Base-by-base conservation (phyloP, 92 coral and sea anemone genomes). In the Parazoanthus swiftii region DNA sequence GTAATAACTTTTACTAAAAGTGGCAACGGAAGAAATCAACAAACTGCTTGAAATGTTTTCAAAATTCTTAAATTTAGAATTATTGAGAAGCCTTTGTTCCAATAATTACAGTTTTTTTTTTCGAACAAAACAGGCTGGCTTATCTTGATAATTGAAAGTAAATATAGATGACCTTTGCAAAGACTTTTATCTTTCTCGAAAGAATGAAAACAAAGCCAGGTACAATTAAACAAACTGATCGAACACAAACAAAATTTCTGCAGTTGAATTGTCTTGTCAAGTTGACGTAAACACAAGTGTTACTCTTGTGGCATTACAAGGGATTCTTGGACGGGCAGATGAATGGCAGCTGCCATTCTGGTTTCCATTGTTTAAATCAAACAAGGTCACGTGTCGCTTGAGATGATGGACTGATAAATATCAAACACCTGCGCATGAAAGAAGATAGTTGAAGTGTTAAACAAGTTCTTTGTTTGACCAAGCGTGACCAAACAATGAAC, bases 401-500 rank as follows among this genome's bases (percentile, higher is more conserved):
- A 71, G 70, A 71, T 84, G 54, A 37, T 23, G 54, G 66, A 37
- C 68, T 36, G 79, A 71, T 84, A 46, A 84, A 10, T n/a, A 82
- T 70, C 50, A 13, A 83, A 68, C 87, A 84, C 79, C 87, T 84
- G 87, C 79, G 67, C 11, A 25, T 84, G 78, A 84, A 84, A 48
- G 87, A 36, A 84, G 66, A 70, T 46, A 46, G 48, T 72, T 70
- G 66, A 70, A 43, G 79, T 26, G 87, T 84, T 84, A 84, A 84
- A 84, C 87, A 84, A 84, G 87, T 26, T 46, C 78, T 84, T 84
- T 84, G 87, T 84, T 84, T 84, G 72, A 71, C 65, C 87, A 84
- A 84, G 87, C 72, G 77, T 44, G 87, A 15, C 77, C 43, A 26
- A 70, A 84, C 87, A 84, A 84, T 71, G 39, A 6, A 36, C 10